Conservation (phyloP, 1,140 invertebrate genomes). For the Ceratosolen fusciceps region DNA sequence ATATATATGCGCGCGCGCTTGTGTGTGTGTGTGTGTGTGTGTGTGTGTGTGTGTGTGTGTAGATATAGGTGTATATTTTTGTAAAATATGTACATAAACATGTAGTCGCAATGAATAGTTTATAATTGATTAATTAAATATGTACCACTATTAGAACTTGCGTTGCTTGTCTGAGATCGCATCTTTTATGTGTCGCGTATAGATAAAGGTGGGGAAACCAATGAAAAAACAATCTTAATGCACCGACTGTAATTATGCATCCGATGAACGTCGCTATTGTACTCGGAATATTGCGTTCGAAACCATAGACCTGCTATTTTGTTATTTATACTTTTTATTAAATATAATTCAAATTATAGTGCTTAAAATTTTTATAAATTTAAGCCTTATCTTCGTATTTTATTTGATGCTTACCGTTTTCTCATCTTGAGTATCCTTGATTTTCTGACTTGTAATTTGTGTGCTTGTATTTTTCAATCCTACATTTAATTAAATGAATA, state of each 20-base stretch:
- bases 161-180: slow-evolving; percentile 80
- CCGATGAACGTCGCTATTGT: slow-evolving; percentile 75
- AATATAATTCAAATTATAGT: slow-evolving; percentile 6
- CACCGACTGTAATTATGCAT: slow-evolving; percentile 79
- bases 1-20: too few species aligned
- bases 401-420: slow-evolving; percentile 60
- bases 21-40: too few species aligned
- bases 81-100: too few species aligned
- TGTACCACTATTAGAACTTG: slow-evolving; percentile 83
- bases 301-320: slow-evolving; percentile 74
- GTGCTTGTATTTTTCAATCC: slow-evolving; percentile 62
- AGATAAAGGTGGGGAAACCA: slow-evolving; percentile 88
- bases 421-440: slow-evolving; percentile 63
- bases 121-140: neutral
- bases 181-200: slow-evolving; percentile 80
- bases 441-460: slow-evolving; percentile 62
- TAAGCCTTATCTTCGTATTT: too few species aligned
- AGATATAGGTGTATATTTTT: too few species aligned
- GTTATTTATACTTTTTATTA: slow-evolving; percentile 3
- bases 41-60: too few species aligned
- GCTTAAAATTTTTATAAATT: neutral
- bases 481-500: slow-evolving; percentile 41
- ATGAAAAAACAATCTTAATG: slow-evolving; percentile 85
- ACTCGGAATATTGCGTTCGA: slow-evolving; percentile 70
- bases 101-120: too few species aligned